Conservation (phyloP, 2,797 vertebrate species). For the Menidia menidia region DNA sequence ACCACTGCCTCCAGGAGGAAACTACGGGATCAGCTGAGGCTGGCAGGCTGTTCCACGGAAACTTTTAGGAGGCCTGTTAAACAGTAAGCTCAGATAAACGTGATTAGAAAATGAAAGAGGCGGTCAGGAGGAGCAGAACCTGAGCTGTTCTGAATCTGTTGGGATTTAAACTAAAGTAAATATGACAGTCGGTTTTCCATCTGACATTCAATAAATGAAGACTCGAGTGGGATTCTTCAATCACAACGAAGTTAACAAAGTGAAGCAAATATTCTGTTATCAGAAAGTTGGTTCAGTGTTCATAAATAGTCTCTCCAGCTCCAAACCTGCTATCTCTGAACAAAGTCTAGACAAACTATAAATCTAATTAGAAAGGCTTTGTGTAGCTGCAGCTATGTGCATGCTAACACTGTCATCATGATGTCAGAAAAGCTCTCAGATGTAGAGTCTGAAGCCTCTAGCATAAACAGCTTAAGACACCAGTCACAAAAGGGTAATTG, state of each 20-base stretch:
- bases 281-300: not conserved
- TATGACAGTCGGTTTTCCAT: not conserved
- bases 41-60: not conserved
- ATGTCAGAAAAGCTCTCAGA: constrained; percentile 38
- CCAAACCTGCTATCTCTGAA: constrained; percentile 7
- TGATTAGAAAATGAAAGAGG: not conserved
- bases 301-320: not conserved
- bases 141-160: not conserved
- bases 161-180: not conserved
- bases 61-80: not conserved
- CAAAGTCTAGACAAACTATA: constrained; percentile 27
- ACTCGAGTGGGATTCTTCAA: not conserved
- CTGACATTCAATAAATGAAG: not conserved
- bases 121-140: not conserved
- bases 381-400: constrained; percentile 4
- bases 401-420: constrained; percentile 32
- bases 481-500: constrained; percentile 67
- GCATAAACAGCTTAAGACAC: constrained; percentile 57
- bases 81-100: not conserved
- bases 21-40: not conserved
- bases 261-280: not conserved
- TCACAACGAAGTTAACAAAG: not conserved
- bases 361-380: constrained; percentile 21
- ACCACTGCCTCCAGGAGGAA: no score
- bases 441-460: constrained; percentile 19